Evolutionary conservation across 2,888 invertebrate genomes (phyloP), one percentile per base, ranked within the genome.

Genomic region (Plagiodera versicolora): DNA sequence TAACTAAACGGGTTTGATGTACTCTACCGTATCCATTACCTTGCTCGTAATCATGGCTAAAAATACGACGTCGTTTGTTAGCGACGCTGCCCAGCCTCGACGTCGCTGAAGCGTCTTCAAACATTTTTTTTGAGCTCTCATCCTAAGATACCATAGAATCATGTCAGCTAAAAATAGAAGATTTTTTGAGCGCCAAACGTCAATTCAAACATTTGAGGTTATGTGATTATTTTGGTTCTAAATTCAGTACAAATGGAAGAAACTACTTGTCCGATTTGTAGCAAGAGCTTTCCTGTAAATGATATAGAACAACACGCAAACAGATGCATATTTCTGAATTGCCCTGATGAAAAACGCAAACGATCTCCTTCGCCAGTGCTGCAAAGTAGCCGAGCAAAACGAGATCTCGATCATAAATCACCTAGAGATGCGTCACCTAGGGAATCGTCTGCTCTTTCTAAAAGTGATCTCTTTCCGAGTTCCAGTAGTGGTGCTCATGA

Each of bases 271-370:
- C 90, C 90, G 1, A 82, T 91, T 56, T 91, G 90, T 75, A 81
- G 78, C 57, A 85, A 85, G 74, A 71, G 75, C 20, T 88, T 85
- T 78, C 70, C 81, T 18, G 70, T 79, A 50, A 68, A 75, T 16
- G 70, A 81, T 28, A 87, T 90, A 58, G 87, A 89, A 77, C 79
- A 81, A 64, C 90, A 91, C 75, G 89, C 84, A 0, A 86, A 87
- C 72, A 88, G 84, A 76, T 91, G 90, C 77, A 82, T 90, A 69
- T 90, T 90, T 80, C 77, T 90, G 30, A 87, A 87, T 70, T 82
- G 76, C 30, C 35, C 66, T 17, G 71, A 71, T 56, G 69, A 69
- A 45, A 68, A 74, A 55, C 69, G 77, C 58, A 76, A 77, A 67
- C 71, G 75, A 52, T 74, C 74, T 20, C 74, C 73, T 30, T 76